Conservation (phyloP, 2,113 vertebrate species). For the Peromyscus polionotus region DNA sequence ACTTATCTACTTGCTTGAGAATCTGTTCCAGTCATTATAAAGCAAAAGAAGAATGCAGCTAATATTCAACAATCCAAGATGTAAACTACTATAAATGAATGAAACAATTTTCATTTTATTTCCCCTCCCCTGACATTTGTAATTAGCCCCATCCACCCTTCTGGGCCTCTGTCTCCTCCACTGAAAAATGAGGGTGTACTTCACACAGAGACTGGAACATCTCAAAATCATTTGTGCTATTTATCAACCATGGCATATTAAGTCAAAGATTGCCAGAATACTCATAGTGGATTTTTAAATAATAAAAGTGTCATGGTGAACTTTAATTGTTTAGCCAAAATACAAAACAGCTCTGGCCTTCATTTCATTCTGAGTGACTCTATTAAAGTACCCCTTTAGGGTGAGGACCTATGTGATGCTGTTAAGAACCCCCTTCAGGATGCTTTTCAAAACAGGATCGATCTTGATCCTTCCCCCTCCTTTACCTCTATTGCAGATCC, state of each 20-base stretch:
- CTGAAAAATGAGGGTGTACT: neutral
- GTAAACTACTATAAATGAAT: conserved; percentile 52
- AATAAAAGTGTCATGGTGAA: neutral
- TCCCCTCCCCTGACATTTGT: neutral
- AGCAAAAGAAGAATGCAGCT: conserved; percentile 38
- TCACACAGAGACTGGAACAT: neutral
- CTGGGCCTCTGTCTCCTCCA: neutral
- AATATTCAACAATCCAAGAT: conserved; percentile 22
- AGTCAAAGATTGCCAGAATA: neutral
- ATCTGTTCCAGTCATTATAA: conserved; percentile 40
- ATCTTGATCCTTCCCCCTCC: neutral
- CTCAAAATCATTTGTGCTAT: neutral
- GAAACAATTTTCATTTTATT: conserved; percentile 2
- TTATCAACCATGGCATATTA: neutral
- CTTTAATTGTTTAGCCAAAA: neutral
- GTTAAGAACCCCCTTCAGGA: neutral
- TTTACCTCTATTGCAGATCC: neutral
- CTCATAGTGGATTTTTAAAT: neutral
- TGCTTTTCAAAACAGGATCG: neutral
- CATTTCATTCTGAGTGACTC: neutral
- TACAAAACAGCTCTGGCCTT: neutral
- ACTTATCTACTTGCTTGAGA: conserved; percentile 56
- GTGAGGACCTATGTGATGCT: neutral
- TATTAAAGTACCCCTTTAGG: neutral
- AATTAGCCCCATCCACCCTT: conserved; percentile 20